Evolutionary conservation across 2,797 vertebrate species (phyloP).

Genomic region (Enteromius afrohamiltoni): DNA sequence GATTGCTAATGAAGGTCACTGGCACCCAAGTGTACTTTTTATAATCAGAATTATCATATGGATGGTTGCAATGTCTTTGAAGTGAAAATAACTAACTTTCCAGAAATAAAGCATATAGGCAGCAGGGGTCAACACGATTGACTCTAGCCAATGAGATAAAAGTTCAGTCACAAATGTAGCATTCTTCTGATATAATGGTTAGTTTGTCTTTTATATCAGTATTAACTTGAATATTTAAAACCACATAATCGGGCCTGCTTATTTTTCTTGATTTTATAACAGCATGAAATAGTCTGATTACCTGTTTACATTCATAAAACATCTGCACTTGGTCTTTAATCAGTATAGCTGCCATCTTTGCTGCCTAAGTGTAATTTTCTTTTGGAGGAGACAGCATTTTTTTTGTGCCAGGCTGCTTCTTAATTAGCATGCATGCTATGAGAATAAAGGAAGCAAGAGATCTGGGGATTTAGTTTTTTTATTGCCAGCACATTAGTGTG

Average conservation of each 20-base stretch:
- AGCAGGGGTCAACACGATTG: neutral
- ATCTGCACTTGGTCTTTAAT: neutral
- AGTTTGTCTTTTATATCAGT: neutral
- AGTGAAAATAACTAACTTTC: neutral
- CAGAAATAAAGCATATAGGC: neutral
- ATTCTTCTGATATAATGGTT: neutral
- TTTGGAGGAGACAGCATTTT: neutral
- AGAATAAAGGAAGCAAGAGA: neutral
- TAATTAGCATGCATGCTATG: neutral
- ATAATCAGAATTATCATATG: neutral
- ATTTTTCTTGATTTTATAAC: neutral
- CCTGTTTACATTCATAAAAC: neutral
- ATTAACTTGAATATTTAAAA: neutral
- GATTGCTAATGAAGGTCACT: neutral
- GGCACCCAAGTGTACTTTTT: neutral
- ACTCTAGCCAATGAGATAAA: neutral
- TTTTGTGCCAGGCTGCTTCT: slow-evolving; percentile 2
- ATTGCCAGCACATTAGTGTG: neutral
- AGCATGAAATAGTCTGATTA: neutral
- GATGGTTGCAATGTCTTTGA: neutral
- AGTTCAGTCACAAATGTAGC: neutral
- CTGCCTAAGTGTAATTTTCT: neutral
- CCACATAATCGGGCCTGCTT: neutral
- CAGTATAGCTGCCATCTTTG: neutral
- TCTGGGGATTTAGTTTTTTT: neutral